Evolutionary conservation across 2,113 vertebrate species (phyloP).

Genomic region (Perca schrenkii): DNA sequence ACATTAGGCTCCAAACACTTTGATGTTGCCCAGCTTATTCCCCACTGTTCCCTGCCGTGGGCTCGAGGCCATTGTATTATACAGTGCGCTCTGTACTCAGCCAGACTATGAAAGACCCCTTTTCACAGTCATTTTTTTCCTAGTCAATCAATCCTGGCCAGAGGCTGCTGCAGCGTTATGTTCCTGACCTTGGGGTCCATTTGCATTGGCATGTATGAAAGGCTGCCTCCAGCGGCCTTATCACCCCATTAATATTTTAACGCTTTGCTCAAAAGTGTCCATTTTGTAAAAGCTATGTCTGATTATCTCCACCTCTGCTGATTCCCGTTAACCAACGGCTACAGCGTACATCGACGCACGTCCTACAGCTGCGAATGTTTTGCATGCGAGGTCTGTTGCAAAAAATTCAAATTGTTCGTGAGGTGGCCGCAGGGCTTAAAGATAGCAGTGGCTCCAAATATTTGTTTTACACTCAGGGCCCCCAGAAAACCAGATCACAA

Average conservation of each 20-base stretch:
- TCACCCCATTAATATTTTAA: constrained; percentile 67
- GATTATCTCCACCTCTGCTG: constrained; percentile 50
- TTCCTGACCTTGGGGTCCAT: constrained; percentile 72
- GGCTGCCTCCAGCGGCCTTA: constrained; percentile 46
- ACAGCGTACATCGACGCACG: background rate
- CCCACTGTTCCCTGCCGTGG: constrained; percentile 32
- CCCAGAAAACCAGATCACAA: constrained; percentile 29
- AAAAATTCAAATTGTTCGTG: constrained; percentile 16
- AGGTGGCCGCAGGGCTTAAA: constrained; percentile 10
- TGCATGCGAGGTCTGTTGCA: constrained; percentile 14
- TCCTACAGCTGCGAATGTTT: background rate
- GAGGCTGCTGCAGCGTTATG: constrained; percentile 53
- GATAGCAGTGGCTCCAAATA: constrained; percentile 11
- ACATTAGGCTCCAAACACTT: constrained; percentile 53
- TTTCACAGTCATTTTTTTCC: constrained; percentile 52
- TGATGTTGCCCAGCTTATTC: constrained; percentile 68
- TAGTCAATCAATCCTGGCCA: constrained; percentile 55
- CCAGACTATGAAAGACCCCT: constrained; percentile 48
- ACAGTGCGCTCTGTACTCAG: constrained; percentile 37
- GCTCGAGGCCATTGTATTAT: constrained; percentile 61
- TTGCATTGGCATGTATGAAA: constrained; percentile 70
- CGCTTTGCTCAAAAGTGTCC: constrained; percentile 49
- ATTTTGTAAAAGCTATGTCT: constrained; percentile 53
- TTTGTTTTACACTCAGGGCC: background rate
- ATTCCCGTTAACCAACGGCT: constrained; percentile 31